These are phyloP conservation scores for Pseudoips prasinana DNA, from an alignment of 2,888 invertebrate genomes.

Conservation along the genomic window DNA sequence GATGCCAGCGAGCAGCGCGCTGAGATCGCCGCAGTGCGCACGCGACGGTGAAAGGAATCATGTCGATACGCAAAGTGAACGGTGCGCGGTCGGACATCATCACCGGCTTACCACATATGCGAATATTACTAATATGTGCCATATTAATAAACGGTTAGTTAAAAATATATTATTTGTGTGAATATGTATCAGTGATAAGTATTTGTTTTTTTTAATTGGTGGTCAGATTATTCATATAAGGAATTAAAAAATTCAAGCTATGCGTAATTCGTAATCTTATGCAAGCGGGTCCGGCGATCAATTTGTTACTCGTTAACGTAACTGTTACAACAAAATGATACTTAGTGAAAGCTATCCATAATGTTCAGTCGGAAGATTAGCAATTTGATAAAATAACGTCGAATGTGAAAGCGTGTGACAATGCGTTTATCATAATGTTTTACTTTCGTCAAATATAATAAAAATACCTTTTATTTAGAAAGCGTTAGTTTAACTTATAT, in stretches of 20 bases:
- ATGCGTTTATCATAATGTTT: slow-evolving; percentile 1
- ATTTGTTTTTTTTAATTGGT: slow-evolving; percentile 5
- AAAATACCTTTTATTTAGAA: slow-evolving; percentile 23
- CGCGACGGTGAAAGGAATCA: slow-evolving; percentile 76
- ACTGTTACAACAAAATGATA: slow-evolving; percentile 60
- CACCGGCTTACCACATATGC: slow-evolving; percentile 53
- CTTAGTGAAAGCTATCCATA: slow-evolving; percentile 63
- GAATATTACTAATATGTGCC: slow-evolving; percentile 67
- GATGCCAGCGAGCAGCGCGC: slow-evolving; percentile 37
- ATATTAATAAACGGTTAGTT: slow-evolving; percentile 72
- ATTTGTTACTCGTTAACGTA: slow-evolving; percentile 60
- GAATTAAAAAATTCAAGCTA: slow-evolving; percentile 27
- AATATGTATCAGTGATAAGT: slow-evolving; percentile 9
- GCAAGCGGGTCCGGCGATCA: slow-evolving; percentile 59
- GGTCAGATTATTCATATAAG: slow-evolving; percentile 18
- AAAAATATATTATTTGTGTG: slow-evolving; percentile 14
- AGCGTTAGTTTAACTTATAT: slow-evolving; percentile 22
- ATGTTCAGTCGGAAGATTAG: slow-evolving; percentile 22
- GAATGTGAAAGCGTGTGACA: slow-evolving; percentile 24
- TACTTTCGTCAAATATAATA: slow-evolving; percentile 6
- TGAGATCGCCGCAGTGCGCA: slow-evolving; percentile 57
- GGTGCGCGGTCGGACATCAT: slow-evolving; percentile 50
- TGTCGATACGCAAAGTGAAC: slow-evolving; percentile 56
- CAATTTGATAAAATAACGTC: slow-evolving; percentile 18
- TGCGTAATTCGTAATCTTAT: slow-evolving; percentile 59